A percentile compares a stretch with the other conserved stretches of the same genome.
Conservation (phyloP, 2,113 vertebrate genomes). For the Felis catus region DNA sequence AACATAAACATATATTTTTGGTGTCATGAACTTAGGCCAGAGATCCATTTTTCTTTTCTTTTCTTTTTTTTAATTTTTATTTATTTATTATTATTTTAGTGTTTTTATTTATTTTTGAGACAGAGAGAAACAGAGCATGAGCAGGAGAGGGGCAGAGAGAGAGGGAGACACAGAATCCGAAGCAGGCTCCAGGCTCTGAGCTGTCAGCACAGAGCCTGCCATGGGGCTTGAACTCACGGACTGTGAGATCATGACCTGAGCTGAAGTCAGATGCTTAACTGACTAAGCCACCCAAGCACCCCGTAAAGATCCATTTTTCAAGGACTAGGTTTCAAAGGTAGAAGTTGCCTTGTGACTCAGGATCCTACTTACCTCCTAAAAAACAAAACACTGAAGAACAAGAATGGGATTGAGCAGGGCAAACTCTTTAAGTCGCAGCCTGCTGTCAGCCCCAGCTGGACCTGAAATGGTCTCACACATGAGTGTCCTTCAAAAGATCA, state of each 20-base stretch:
- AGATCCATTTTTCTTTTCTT: neutral
- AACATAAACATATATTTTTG: neutral
- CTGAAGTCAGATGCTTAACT: no score
- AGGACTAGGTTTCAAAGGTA: neutral
- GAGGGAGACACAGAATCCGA: no score
- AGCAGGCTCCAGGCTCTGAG: no score
- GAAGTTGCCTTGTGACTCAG: neutral
- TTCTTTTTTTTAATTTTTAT: no score
- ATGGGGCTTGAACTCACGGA: no score
- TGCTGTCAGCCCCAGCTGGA: neutral
- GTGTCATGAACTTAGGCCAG: neutral
- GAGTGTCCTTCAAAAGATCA: neutral
- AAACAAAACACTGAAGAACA: conserved; percentile 44
- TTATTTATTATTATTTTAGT: no score
- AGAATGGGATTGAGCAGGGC: conserved; percentile 42
- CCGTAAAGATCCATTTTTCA: neutral
- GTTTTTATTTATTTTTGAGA: no score
- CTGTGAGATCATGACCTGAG: no score
- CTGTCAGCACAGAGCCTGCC: no score
- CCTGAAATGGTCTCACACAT: neutral
- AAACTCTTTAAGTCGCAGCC: conserved; percentile 5
- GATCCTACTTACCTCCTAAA: neutral
- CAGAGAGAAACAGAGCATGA: no score
- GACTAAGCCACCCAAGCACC: no score
- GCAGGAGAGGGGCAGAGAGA: no score